Evolutionary conservation across 2,888 invertebrate genomes (phyloP).

Genomic region (Aphrophora alni): DNA sequence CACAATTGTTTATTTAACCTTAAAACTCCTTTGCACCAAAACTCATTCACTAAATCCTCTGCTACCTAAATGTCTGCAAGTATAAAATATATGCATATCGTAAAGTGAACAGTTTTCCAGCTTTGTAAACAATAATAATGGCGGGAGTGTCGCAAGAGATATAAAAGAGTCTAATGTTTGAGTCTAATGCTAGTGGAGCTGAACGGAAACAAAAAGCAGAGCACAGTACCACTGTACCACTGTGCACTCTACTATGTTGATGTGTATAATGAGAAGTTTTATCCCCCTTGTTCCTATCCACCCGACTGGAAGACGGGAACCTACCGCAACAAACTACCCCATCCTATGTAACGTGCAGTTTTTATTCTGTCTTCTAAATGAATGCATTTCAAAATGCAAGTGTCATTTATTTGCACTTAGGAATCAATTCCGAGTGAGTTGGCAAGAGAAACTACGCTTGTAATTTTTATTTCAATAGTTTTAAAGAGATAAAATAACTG

Average conservation of each 20-base stretch:
- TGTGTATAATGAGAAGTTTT: background rate
- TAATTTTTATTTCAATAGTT: too few species aligned
- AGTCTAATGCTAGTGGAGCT: background rate
- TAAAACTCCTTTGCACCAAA: too few species aligned
- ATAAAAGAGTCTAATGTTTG: background rate
- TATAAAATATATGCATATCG: background rate
- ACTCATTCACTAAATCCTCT: too few species aligned
- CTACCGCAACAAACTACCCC: background rate
- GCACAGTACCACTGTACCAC: too few species aligned
- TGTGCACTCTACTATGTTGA: background rate
- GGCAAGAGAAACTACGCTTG: too few species aligned
- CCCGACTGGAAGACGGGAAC: background rate
- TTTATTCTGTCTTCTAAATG: background rate
- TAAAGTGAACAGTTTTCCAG: background rate
- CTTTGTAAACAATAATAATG: background rate
- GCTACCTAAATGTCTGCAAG: background rate
- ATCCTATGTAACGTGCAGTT: background rate
- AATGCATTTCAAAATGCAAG: background rate
- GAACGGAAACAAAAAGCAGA: background rate
- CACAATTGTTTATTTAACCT: too few species aligned
- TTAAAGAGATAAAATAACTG: too few species aligned
- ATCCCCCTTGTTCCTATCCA: background rate
- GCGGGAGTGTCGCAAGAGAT: background rate
- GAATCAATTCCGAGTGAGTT: background rate
- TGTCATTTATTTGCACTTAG: background rate